These are phyloP conservation scores for Drosophila percnosoma DNA, from an alignment of 2,888 invertebrate genomes.

Conservation along the genomic window DNA sequence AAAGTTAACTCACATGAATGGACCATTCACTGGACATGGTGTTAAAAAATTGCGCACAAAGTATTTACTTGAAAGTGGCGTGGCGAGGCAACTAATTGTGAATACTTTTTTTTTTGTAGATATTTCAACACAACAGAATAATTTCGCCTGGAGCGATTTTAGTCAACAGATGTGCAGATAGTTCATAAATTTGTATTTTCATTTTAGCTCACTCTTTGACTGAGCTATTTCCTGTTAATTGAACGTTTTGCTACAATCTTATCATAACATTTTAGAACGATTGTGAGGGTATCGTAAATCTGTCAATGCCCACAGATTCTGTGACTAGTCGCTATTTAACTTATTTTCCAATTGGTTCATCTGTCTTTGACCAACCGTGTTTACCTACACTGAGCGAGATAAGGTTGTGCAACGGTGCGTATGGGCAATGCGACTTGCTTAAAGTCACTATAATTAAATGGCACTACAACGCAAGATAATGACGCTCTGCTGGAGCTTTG, in stretches of 20 bases:
- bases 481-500: constrained; percentile 32
- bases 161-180: not conserved
- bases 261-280: not conserved
- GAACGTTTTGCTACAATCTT: too few relatives aligned
- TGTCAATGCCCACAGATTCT: constrained; percentile 5
- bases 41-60: constrained; percentile 24
- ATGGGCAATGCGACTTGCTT: constrained; percentile 68
- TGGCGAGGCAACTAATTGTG: constrained; percentile 5
- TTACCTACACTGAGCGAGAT: constrained; percentile 29
- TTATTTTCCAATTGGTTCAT: constrained; percentile 30
- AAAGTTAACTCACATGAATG: constrained; percentile 63
- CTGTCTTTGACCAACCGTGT: constrained; percentile 38
- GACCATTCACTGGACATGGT: constrained; percentile 47
- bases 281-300: constrained; percentile 25
- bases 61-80: constrained; percentile 26
- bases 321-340: not conserved
- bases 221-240: not conserved
- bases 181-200: not conserved
- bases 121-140: not conserved
- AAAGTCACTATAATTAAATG: constrained; percentile 75
- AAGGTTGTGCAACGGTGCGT: constrained; percentile 48
- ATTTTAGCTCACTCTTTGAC: not conserved
- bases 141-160: not conserved
- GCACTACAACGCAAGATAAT: constrained; percentile 51
- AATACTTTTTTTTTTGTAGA: not conserved